Evolutionary conservation across 1,140 invertebrate genomes (phyloP), one percentile per base, ranked within the genome.

Genomic region (Daktulosphaira vitifoliae): DNA sequence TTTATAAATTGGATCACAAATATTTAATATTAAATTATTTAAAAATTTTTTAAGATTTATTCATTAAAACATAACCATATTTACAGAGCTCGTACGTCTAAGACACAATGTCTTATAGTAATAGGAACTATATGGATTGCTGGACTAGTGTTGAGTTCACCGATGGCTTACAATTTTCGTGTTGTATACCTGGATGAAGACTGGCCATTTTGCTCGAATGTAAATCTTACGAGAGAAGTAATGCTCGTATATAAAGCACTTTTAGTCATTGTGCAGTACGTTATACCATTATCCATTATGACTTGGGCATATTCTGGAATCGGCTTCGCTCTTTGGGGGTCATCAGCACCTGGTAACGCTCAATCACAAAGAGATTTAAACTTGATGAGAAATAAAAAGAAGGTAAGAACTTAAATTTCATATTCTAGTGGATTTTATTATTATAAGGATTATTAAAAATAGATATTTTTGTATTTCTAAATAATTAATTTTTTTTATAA

Each of bases 301-400:
- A 75, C 72, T 29, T 77, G 74, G 65, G 78, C 78, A 2, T 81
- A 82, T 68, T 69, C 71, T 13, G 70, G 76, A 16, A 80, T 81
- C 67, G 76, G 73, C 2, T 70, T 73, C 38, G 71, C 75, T 16
- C 75, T 81, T 13, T 80, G 78, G 77, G 76, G 77, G n/a, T 70
- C 74, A 0, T 73, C 73, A 11, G 73, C 77, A 7, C 80, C 80
- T 0, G 79, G 79, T 16, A 75, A 76, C 65, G 73, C 73, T 2
- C 71, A 79, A 52, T 73, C 76, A 49, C 72, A 73, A 0, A 66
- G 78, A 23, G 79, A 81, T 66, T 75, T 75, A 4, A 73, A 76
- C 7, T 72, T 80, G 39, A 74, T 78, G 37, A 70, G 75, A 44
- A 81, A 81, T 69, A 81, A 79, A 69, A 78, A 77, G 68, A 79